Percentiles rank a stretch among this genome's conserved stretches.
These are phyloP conservation scores for Albula goreensis DNA, from an alignment of 2,113 vertebrate species.

Conservation along the genomic window DNA sequence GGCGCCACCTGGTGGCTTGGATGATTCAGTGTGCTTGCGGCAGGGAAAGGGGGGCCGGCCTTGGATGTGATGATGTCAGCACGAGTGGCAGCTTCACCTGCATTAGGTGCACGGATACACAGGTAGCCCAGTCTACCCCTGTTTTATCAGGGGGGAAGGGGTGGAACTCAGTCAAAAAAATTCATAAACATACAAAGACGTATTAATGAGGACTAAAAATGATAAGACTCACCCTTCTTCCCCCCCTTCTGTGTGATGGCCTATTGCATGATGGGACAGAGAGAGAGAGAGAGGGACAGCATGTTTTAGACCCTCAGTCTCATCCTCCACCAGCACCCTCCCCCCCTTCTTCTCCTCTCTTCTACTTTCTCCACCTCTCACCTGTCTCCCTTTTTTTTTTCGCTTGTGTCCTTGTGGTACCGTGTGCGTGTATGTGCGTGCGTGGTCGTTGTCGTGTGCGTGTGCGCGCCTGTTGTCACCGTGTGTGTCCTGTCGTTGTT, in stretches of 20 bases:
- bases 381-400: slow-evolving; percentile 2
- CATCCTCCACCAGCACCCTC: slow-evolving; percentile 4
- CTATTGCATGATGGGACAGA: slow-evolving; percentile 4
- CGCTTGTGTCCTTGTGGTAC: neutral
- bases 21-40: neutral
- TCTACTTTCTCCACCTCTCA: neutral
- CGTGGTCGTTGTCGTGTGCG: neutral
- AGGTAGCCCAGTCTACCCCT: no score
- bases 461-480: slow-evolving; percentile 25
- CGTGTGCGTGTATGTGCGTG: neutral
- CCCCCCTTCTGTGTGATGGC: neutral
- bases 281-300: neutral
- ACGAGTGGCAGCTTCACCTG: neutral
- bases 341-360: neutral
- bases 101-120: neutral
- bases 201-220: neutral
- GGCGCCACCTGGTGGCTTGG: neutral
- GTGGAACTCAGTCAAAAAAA: neutral
- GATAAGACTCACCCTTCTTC: neutral
- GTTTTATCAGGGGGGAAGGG: neutral
- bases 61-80: neutral
- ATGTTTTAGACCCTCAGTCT: neutral
- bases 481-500: slow-evolving; percentile 20
- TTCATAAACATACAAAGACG: neutral
- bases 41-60: neutral